These are phyloP conservation scores for Rhodeus uyekii DNA, from an alignment of 2,797 vertebrate species.

Conservation along the genomic window DNA sequence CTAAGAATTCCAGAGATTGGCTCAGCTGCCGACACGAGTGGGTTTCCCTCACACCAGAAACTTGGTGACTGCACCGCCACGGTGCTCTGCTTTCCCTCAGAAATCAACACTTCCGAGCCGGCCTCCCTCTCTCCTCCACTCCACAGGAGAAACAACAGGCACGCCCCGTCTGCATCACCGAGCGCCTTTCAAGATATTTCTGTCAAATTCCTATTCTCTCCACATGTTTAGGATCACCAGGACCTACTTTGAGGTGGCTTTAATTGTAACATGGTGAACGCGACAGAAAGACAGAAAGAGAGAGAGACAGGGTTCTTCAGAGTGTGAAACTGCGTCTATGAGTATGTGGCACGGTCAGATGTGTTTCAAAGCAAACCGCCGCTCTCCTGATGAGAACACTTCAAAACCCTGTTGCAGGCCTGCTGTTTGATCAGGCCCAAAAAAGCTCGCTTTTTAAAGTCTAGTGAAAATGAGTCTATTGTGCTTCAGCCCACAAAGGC, in stretches of 20 bases:
- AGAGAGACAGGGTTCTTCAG: not conserved
- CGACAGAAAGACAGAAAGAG: slow-evolving; percentile 9
- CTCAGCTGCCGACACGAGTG: slow-evolving; percentile 60
- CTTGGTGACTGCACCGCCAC: slow-evolving; percentile 61
- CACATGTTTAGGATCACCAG: slow-evolving; percentile 66
- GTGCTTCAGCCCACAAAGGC: slow-evolving; percentile 72
- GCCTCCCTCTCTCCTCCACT: slow-evolving; percentile 30
- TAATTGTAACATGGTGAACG: slow-evolving; percentile 64
- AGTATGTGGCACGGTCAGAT: slow-evolving; percentile 73
- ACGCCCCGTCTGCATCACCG: slow-evolving; percentile 50
- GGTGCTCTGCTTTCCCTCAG: slow-evolving; percentile 72
- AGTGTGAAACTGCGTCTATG: slow-evolving; percentile 39
- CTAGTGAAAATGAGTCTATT: slow-evolving; percentile 74
- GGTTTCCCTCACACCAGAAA: slow-evolving; percentile 57
- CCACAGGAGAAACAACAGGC: slow-evolving; percentile 61
- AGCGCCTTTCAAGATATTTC: slow-evolving; percentile 71
- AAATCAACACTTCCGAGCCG: slow-evolving; percentile 55
- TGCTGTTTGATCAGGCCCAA: slow-evolving; percentile 64
- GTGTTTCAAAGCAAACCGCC: slow-evolving; percentile 71
- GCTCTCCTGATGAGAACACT: slow-evolving; percentile 53
- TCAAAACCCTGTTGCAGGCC: slow-evolving; percentile 56
- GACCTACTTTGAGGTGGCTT: slow-evolving; percentile 68
- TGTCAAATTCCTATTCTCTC: slow-evolving; percentile 61
- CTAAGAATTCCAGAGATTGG: slow-evolving; percentile 54
- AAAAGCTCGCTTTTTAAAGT: slow-evolving; percentile 72